Evolutionary conservation across 2,113 vertebrate genomes (phyloP), one percentile per base, ranked within the genome.

Genomic region (Urocolius indicus): DNA sequence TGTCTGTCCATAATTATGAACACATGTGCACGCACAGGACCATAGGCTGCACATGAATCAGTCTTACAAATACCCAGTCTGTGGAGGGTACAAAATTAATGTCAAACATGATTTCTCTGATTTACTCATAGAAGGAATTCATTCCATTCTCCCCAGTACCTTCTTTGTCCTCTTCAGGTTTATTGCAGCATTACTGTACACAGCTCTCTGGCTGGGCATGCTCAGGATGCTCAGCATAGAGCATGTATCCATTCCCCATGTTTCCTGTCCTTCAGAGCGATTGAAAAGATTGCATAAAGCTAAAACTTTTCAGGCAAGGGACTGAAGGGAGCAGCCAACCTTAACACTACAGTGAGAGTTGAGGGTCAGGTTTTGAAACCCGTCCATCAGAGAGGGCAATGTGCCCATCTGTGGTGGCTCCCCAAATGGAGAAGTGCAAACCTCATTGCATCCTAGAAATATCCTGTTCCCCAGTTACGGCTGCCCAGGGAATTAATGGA

Each of bases 31-130:
- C 71, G 61, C 90, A 26, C 89, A 96, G 74, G 83, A 94, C 96
- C 77, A 67, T 19, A 27, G 79, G 61, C 67, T 89, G 13, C 41
- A 74, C 81, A 3, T 90, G 92, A 96, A 94, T 97, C 95, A 90
- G 62, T 65, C 96, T 96, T 94, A 93, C 87, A 96, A 87, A 97
- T 57, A 49, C 88, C 51, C 51, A 4, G 69, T 73, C 68, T 94
- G 81, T 32, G 38, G 84, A 97, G 78, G 80, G 75, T n/a, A 84
- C 95, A 93, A 96, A 97, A 96, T 93, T 89, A 96, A 94, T 95
- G 96, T 96, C 96, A 95, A 95, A 92, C 90, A 43, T 55, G 96
- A 90, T 95, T 95, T 94, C 92, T 97, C 96, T 97, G 97, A 97
- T 97, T 96, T 96, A 90, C 91, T 97, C 16, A 4, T 95, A 87